Conservation (phyloP, 2,888 invertebrate genomes). For the Acrobasis consociella region DNA sequence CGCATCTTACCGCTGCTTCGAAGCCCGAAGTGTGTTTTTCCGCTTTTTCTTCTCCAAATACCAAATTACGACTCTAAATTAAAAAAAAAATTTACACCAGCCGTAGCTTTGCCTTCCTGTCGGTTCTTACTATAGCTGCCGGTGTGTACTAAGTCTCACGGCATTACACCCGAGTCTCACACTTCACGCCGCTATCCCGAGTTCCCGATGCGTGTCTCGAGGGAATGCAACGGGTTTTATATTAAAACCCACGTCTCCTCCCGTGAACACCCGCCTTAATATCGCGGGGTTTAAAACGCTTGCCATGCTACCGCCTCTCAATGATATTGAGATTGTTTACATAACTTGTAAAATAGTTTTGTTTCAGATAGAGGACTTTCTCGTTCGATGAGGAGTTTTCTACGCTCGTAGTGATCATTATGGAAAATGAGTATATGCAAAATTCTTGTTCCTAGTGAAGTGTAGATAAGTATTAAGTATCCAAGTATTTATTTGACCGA, state of each 20-base stretch:
- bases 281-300: constrained; percentile 29
- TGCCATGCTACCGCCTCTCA: constrained; percentile 22
- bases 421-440: not conserved
- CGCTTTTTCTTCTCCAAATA: too few relatives aligned
- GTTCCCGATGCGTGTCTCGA: constrained; percentile 33
- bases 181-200: not conserved
- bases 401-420: not conserved
- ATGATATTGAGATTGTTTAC: constrained; percentile 22
- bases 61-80: too few relatives aligned
- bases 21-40: too few relatives aligned
- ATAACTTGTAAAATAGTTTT: constrained; percentile 16
- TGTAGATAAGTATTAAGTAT: too few relatives aligned
- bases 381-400: not conserved
- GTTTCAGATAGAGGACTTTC: not conserved
- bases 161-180: not conserved
- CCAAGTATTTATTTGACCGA: too few relatives aligned
- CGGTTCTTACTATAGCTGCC: not conserved
- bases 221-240: constrained; percentile 42
- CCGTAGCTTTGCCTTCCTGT: not conserved
- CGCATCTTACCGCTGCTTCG: too few relatives aligned
- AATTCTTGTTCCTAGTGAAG: too few relatives aligned
- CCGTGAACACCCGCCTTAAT: constrained; percentile 25
- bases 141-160: not conserved
- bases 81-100: not conserved
- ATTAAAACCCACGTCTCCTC: constrained; percentile 44